Percentiles rank a stretch among this genome's conserved stretches.
Conservation (phyloP, 2,888 invertebrate genomes). For the Myopa testacea region DNA sequence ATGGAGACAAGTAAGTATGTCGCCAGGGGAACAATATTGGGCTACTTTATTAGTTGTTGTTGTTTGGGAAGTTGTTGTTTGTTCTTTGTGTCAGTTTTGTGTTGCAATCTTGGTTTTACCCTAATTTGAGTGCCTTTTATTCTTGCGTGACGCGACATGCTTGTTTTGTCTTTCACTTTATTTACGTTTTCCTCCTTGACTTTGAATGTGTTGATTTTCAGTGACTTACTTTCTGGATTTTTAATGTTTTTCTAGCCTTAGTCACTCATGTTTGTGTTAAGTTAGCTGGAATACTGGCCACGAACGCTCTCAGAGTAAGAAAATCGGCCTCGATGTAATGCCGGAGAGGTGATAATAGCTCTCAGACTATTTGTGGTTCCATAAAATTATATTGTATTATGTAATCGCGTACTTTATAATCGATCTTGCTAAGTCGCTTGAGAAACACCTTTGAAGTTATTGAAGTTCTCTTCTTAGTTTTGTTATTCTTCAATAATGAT, state of each 20-base stretch:
- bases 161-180: neutral
- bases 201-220: neutral
- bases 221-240: neutral
- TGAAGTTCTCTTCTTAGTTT: neutral
- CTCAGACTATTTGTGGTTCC: neutral
- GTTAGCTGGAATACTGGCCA: too few species aligned
- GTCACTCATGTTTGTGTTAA: too few species aligned
- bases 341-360: too few species aligned
- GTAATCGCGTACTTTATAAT: neutral
- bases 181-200: neutral
- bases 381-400: neutral
- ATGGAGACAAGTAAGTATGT: slow-evolving; percentile 66
- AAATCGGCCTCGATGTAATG: too few species aligned
- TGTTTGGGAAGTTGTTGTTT: neutral
- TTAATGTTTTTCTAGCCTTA: neutral
- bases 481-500: neutral
- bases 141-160: neutral
- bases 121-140: neutral
- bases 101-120: neutral
- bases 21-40: neutral
- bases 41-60: neutral
- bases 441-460: too few species aligned
- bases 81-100: neutral
- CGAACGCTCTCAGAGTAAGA: too few species aligned
- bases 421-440: neutral